Evolutionary conservation across 37 sponge, comb jelly and placozoan genomes (phyloP).

Genomic region (Eunapius fragilis): DNA sequence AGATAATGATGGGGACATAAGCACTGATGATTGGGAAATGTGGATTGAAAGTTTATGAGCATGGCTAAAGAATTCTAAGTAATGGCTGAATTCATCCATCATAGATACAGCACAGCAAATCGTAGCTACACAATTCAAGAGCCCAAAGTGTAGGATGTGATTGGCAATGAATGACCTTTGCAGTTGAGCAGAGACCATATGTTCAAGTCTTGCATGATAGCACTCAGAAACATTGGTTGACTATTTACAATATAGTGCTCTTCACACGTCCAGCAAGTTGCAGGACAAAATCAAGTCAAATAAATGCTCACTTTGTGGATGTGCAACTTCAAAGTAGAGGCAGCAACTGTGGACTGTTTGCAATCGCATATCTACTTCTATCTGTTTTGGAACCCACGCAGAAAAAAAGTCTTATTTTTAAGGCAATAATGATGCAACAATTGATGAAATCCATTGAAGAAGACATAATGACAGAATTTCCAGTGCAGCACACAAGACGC

Average conservation of each 20-base stretch:
- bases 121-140: background rate
- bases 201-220: constrained; percentile 11
- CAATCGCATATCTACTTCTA: too few relatives aligned
- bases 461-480: background rate
- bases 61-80: background rate
- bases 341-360: constrained; percentile 4
- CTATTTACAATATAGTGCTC: background rate
- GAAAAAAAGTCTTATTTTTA: background rate
- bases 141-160: constrained; percentile 5
- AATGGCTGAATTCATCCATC: constrained; percentile 15
- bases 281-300: background rate
- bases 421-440: background rate
- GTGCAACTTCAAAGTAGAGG: background rate
- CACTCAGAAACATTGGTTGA: constrained; percentile 5
- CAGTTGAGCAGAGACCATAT: background rate
- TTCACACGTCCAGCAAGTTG: background rate
- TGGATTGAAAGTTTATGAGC: constrained; percentile 2
- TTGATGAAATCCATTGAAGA: background rate
- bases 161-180: constrained; percentile 8
- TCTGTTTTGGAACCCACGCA: background rate
- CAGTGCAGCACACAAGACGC: background rate
- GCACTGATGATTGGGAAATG: background rate
- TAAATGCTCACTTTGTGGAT: constrained; percentile 5
- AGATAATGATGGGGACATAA: too few relatives aligned
- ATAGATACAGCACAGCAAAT: constrained; percentile 8